Percentiles rank a stretch among this genome's conserved stretches.
Evolutionary conservation across 2,888 invertebrate genomes (phyloP).

Genomic region (Norana najaformis): DNA sequence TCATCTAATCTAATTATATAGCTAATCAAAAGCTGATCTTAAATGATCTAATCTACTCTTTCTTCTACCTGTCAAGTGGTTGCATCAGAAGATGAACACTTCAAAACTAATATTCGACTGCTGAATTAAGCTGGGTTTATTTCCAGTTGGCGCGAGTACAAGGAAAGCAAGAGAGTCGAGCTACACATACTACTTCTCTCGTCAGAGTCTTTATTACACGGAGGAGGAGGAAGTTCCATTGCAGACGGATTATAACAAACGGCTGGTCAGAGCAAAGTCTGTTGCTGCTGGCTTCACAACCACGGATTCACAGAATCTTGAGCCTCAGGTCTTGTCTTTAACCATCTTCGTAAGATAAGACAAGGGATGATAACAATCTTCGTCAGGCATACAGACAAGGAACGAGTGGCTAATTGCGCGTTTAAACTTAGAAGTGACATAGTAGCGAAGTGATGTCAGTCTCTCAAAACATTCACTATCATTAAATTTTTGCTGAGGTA

Average conservation of each 20-base stretch:
- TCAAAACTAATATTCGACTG: background rate
- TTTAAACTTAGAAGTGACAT: too few species aligned
- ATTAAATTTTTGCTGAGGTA: too few species aligned
- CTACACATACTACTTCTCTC: background rate
- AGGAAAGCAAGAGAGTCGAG: background rate
- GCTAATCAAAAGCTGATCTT: too few species aligned
- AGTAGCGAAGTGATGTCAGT: too few species aligned
- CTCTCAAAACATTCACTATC: too few species aligned
- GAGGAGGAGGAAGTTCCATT: background rate
- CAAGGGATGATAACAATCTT: background rate
- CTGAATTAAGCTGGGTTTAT: background rate
- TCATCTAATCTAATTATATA: background rate
- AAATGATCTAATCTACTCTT: background rate
- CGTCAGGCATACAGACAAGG: background rate
- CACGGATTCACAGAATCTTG: background rate
- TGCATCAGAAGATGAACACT: too few species aligned
- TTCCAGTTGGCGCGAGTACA: background rate
- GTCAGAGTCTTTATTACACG: background rate
- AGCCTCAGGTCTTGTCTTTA: background rate
- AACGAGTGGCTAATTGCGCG: background rate
- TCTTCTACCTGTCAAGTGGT: background rate
- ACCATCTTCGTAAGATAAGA: background rate
- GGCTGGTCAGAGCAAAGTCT: background rate
- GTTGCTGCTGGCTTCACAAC: background rate
- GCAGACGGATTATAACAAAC: background rate